Base-by-base conservation (phyloP, 2,113 vertebrate species). In the Brachyhypopomus gauderio region DNA sequence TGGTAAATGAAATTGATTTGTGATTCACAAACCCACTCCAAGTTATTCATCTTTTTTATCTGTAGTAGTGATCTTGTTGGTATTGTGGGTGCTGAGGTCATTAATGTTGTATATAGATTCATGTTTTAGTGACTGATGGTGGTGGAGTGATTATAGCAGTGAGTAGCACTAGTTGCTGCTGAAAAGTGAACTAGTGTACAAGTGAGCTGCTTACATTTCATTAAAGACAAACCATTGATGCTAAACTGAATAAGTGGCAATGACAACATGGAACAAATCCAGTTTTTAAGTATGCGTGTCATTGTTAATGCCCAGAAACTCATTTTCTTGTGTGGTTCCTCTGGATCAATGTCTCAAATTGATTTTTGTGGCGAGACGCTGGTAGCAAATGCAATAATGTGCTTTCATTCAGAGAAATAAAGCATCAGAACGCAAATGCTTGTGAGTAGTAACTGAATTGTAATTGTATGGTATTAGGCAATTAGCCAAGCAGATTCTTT, bases 91-190 rank as follows among this genome's bases (percentile, higher is more conserved):
- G 58, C 58, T 19, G 3, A 58, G 14, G 14, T 66, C 30, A 4
- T 67, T 41, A 30, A 22, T 67, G 22, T 56, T 66, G 41, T n/a
- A 41, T 8, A 48, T 41, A 1, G 64, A 27, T 48, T 52, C 16
- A 3, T 20, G 23, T 77, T 77, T 77, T 8, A 63, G 5, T 67
- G 63, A 78, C 14, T 48, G 48, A 69, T 69, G 22, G 66, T 69
- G 58, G n/a, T 30, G 30, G 67, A 78, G 23, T 20, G 30, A 70
- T 78, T 41, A 58, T 19, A 4, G 48, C 48, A 70, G 27, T 19
- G 34, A 78, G 52, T 8, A 41, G 52, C 55, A 25, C 52, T 56
- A 78, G 69, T 78, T 70, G 69, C 77, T 22, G 6, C 27, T 25
- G 48, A 48, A 12, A 34, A 17, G 76, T 22, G 7, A n/a, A n/a